Conservation (phyloP, 2,888 invertebrate genomes). For the Orthosia gracilis region DNA sequence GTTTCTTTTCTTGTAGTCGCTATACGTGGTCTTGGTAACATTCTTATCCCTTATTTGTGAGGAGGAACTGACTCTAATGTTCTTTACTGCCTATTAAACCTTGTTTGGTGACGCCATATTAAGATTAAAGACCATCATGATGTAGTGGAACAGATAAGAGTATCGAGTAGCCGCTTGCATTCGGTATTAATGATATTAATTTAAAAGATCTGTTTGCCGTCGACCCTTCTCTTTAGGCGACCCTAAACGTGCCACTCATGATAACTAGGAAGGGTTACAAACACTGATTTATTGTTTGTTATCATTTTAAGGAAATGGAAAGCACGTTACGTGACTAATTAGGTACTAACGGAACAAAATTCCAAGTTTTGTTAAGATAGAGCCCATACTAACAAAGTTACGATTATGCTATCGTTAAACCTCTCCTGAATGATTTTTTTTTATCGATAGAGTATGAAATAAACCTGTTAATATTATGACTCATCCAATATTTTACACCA, state of each 20-base stretch:
- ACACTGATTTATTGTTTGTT: conserved; percentile 32
- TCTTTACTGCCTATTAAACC: conserved; percentile 25
- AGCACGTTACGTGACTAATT: conserved; percentile 35
- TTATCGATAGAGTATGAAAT: conserved; percentile 5
- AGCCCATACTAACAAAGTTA: neutral
- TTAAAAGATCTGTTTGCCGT: conserved; percentile 10
- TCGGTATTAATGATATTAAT: conserved; percentile 7
- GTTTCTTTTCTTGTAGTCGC: conserved; percentile 15
- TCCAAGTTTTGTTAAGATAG: neutral
- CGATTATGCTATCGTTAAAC: conserved; percentile 18
- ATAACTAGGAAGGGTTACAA: conserved; percentile 17
- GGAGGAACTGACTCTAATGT: conserved; percentile 35
- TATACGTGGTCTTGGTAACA: conserved; percentile 15
- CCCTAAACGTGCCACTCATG: conserved; percentile 30
- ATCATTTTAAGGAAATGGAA: conserved; percentile 37
- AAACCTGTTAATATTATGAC: conserved; percentile 18
- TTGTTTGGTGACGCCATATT: conserved; percentile 24
- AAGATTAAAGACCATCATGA: conserved; percentile 14
- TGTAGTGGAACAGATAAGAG: conserved; percentile 29
- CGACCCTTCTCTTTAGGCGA: neutral
- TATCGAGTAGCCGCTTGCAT: conserved; percentile 6
- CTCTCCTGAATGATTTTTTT: conserved; percentile 7
- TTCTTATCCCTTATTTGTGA: conserved; percentile 36
- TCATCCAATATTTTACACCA: neutral
- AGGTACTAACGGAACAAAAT: neutral